Percentiles rank a stretch among this genome's conserved stretches.
phyloP scores from a whole-genome alignment of 2,113 vertebrate species.

The Pangasianodon hypophthalmus region DNA sequence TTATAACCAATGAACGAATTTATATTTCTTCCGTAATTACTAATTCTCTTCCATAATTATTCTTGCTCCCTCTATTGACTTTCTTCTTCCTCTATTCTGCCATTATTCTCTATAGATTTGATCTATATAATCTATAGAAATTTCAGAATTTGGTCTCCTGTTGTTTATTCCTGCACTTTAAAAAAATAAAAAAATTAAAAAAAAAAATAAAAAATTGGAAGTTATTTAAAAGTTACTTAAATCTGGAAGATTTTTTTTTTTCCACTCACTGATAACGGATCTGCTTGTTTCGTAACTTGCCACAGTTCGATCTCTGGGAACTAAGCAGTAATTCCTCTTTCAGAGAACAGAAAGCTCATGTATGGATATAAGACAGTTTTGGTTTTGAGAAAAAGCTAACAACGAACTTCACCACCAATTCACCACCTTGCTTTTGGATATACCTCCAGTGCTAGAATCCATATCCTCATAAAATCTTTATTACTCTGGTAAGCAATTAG shows the following conservation, averaged over 20 bases:
- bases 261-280: not conserved
- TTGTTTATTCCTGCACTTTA: too few species aligned
- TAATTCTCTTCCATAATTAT: not conserved
- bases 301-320: slow-evolving; percentile 12
- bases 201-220: not conserved
- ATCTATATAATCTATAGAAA: not conserved
- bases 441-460: not conserved
- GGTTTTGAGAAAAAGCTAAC: not conserved
- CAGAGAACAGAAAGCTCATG: not conserved
- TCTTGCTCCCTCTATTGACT: not conserved
- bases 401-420: not conserved
- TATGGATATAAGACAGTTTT: not conserved
- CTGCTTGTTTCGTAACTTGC: slow-evolving; percentile 12
- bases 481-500: slow-evolving; percentile 9
- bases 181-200: not conserved
- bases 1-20: not conserved
- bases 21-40: not conserved
- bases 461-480: slow-evolving; percentile 5
- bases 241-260: not conserved
- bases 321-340: slow-evolving; percentile 22
- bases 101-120: not conserved
- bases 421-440: not conserved
- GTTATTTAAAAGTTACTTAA: slow-evolving; percentile 7
- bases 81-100: not conserved
- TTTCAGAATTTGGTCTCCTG: too few species aligned